Evolutionary conservation across 2,888 invertebrate species (phyloP).

Genomic region (Branchinecta sandiegonensis): DNA sequence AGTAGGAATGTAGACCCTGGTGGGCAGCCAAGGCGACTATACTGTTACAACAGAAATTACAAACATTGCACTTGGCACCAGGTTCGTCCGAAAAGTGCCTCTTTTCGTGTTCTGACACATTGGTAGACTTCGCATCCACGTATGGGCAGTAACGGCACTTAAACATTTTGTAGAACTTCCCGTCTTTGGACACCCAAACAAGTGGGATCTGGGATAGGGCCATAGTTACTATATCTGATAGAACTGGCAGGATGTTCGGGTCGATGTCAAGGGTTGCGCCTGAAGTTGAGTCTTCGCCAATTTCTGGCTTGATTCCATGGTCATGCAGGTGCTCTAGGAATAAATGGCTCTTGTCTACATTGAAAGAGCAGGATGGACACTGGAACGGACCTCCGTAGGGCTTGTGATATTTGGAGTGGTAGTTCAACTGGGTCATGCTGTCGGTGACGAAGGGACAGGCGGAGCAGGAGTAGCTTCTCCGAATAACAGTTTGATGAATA

Average conservation of each 20-base stretch:
- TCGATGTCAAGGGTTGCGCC: constrained; percentile 18
- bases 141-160: constrained; percentile 72
- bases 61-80: constrained; percentile 46
- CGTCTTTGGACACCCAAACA: constrained; percentile 59
- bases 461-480: constrained; percentile 57
- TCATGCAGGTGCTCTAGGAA: constrained; percentile 69
- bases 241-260: constrained; percentile 25
- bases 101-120: constrained; percentile 55
- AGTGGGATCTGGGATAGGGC: constrained; percentile 48
- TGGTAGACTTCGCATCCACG: constrained; percentile 41
- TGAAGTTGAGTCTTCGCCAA: constrained; percentile 17
- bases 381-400: constrained; percentile 58
- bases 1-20: constrained; percentile 53
- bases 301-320: constrained; percentile 42
- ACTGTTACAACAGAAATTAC: constrained; percentile 61
- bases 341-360: constrained; percentile 44
- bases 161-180: constrained; percentile 61
- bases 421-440: constrained; percentile 68
- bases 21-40: constrained; percentile 48
- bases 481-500: constrained; percentile 17
- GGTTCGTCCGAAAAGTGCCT: constrained; percentile 43
- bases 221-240: constrained; percentile 35
- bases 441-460: constrained; percentile 72
- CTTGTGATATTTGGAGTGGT: constrained; percentile 72
- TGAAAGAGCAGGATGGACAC: constrained; percentile 57